These are phyloP conservation scores for Gobio occitaniae DNA, from an alignment of 2,797 vertebrate species.

Conservation along the genomic window DNA sequence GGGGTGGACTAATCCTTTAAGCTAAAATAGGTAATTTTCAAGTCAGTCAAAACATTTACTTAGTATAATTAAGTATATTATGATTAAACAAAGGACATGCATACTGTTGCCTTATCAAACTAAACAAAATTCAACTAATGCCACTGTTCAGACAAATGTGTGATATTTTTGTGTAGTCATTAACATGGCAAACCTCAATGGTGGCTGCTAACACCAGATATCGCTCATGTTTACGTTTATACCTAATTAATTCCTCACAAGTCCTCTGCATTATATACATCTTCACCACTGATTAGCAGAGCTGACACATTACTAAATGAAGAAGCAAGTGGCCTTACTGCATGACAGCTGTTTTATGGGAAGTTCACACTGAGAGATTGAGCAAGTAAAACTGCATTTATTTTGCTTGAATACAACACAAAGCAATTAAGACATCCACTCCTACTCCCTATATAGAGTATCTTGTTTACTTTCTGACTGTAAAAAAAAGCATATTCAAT, in stretches of 20 bases:
- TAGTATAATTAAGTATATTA: background rate
- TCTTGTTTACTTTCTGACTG: constrained; percentile 73
- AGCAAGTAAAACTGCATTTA: constrained; percentile 61
- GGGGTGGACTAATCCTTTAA: too few species aligned
- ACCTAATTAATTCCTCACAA: background rate
- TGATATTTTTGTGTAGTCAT: background rate
- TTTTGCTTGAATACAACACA: constrained; percentile 60
- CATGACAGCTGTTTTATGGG: constrained; percentile 56
- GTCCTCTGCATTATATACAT: constrained; percentile 2
- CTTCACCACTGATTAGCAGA: constrained; percentile 20
- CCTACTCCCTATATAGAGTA: constrained; percentile 51
- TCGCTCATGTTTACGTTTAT: background rate
- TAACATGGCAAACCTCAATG: background rate
- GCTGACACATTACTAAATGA: background rate
- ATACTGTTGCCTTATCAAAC: background rate
- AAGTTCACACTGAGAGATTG: constrained; percentile 57
- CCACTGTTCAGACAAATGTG: background rate
- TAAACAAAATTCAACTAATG: background rate
- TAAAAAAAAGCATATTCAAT: constrained; percentile 64
- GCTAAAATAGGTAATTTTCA: background rate
- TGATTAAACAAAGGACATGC: background rate
- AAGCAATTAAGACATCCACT: constrained; percentile 35
- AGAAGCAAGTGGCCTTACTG: constrained; percentile 26
- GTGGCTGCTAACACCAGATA: background rate
- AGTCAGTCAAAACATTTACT: background rate